Percentiles rank a stretch among this genome's conserved stretches.
Conservation (phyloP, 2,113 vertebrate genomes). For the Gulo gulo region DNA sequence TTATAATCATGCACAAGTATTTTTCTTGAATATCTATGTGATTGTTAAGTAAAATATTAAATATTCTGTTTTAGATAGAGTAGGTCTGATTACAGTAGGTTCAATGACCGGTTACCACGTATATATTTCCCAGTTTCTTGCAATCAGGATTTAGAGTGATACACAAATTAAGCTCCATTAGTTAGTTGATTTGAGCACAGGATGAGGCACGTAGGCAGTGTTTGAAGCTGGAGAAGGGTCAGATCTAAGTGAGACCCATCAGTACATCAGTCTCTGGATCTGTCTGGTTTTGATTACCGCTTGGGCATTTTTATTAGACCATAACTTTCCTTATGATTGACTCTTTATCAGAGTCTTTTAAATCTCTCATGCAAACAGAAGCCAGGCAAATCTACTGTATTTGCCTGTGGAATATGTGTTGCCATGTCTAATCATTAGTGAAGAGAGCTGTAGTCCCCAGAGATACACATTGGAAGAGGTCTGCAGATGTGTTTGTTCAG, state of each 20-base stretch:
- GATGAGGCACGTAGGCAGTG: rapidly evolving
- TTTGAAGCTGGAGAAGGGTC: not conserved
- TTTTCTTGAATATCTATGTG: not conserved
- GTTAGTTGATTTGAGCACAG: not conserved
- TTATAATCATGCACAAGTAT: not conserved
- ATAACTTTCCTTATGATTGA: not conserved
- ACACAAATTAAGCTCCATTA: not conserved
- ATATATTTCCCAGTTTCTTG: not conserved
- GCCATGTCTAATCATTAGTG: not conserved
- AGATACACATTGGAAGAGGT: not conserved
- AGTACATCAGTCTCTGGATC: not conserved
- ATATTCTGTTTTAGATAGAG: not conserved
- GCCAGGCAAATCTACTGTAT: rapidly evolving
- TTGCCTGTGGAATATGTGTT: not conserved
- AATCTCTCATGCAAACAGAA: not conserved
- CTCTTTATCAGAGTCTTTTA: not conserved
- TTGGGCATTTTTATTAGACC: not conserved
- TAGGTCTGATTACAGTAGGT: not conserved
- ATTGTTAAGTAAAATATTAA: not conserved
- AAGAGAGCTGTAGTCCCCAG: not conserved
- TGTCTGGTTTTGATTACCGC: not conserved
- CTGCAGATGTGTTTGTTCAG: not conserved
- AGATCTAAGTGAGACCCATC: not conserved
- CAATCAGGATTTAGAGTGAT: not conserved
- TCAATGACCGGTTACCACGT: not conserved